Conservation (phyloP, 1,140 invertebrate genomes). For the Galendromus occidentalis region DNA sequence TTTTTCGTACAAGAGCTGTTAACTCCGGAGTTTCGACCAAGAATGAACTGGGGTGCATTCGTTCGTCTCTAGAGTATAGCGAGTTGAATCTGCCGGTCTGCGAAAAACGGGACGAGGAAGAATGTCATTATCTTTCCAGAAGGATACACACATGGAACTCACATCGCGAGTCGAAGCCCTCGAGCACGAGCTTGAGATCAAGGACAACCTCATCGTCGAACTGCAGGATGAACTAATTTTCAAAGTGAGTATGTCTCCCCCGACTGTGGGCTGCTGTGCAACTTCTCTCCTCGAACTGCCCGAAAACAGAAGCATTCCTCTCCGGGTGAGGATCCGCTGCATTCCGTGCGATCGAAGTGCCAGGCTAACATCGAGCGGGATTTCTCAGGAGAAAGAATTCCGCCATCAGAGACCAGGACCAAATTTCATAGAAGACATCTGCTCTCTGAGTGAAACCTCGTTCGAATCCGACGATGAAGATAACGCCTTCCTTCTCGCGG, state of each 20-base stretch:
- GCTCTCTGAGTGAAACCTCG: neutral
- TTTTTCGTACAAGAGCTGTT: no score
- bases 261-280: no score
- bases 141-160: conserved; percentile 15
- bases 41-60: no score
- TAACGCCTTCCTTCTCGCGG: neutral
- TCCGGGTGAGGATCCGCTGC: no score
- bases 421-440: neutral
- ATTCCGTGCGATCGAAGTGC: no score
- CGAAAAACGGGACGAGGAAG: conserved; percentile 20
- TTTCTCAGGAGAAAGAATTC: neutral
- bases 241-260: neutral
- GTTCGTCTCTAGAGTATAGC: no score
- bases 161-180: conserved; percentile 10
- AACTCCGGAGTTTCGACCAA: no score
- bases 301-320: no score
- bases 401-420: neutral
- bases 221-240: conserved; percentile 13
- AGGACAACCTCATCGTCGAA: conserved; percentile 15
- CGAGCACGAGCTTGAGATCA: conserved; percentile 11
- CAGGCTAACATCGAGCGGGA: no score
- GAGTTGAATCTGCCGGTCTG: neutral
- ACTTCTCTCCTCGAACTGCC: no score
- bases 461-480: conserved; percentile 7
- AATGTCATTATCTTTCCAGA: conserved; percentile 14